These are phyloP conservation scores for Drosophila anomelani DNA, from an alignment of 2,888 invertebrate species.

Conservation along the genomic window DNA sequence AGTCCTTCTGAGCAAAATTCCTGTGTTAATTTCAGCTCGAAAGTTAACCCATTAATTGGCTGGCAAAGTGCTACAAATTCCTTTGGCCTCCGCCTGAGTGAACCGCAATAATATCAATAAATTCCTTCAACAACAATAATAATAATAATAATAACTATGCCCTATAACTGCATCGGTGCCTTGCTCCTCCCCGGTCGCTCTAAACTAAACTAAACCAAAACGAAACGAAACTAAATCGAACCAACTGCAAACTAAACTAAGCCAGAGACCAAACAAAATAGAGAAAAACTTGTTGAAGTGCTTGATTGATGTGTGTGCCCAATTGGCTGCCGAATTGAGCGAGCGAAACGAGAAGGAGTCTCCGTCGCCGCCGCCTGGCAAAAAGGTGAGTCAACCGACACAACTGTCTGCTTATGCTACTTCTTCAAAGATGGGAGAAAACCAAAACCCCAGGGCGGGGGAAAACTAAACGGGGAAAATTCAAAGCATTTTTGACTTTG, in stretches of 20 bases:
- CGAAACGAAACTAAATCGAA: conserved; percentile 14
- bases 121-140: conserved; percentile 13
- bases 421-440: conserved; percentile 4
- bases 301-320: conserved; percentile 44
- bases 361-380: conserved; percentile 15
- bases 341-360: conserved; percentile 36
- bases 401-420: conserved; percentile 25
- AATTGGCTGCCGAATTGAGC: conserved; percentile 43
- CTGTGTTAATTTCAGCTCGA: conserved; percentile 38
- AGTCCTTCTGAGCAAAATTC: conserved; percentile 28
- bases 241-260: conserved; percentile 29
- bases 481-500: background rate
- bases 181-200: conserved; percentile 23
- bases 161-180: conserved; percentile 38
- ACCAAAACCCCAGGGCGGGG: background rate
- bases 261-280: conserved; percentile 46
- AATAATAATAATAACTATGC: conserved; percentile 27
- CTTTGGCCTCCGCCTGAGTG: conserved; percentile 59
- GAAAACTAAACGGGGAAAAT: conserved; percentile 5
- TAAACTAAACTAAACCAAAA: conserved; percentile 3
- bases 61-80: conserved; percentile 56
- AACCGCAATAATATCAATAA: conserved; percentile 42
- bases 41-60: conserved; percentile 58
- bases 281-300: conserved; percentile 49
- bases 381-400: conserved; percentile 42